Conservation (phyloP, 2,113 vertebrate species). For the Chinchilla lanigera region DNA sequence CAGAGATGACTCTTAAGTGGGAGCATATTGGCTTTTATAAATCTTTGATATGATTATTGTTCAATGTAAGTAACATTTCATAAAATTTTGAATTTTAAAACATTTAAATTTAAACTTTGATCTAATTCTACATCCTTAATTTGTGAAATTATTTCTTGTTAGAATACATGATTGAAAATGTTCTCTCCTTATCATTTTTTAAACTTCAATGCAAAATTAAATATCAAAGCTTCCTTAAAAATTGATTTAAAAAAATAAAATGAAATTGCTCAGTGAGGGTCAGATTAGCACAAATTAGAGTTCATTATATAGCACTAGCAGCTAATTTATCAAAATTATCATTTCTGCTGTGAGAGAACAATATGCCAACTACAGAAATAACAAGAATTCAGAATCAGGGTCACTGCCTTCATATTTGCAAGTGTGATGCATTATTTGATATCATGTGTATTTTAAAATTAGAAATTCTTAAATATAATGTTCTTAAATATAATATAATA, state of each 20-base stretch:
- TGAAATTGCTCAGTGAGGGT: slow-evolving; percentile 82
- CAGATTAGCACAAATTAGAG: slow-evolving; percentile 85
- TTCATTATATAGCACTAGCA: slow-evolving; percentile 83
- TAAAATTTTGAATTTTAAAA: background rate
- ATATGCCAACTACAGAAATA: slow-evolving; percentile 85
- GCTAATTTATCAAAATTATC: slow-evolving; percentile 84
- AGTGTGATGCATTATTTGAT: slow-evolving; percentile 83
- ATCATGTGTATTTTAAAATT: slow-evolving; percentile 81
- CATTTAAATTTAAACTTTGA: background rate
- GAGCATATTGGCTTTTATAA: background rate
- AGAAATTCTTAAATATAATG: slow-evolving; percentile 29
- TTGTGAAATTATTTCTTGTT: slow-evolving; percentile 43
- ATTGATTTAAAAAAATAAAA: slow-evolving; percentile 70
- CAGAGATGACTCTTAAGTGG: background rate
- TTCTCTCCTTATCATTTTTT: slow-evolving; percentile 55
- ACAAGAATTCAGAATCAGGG: slow-evolving; percentile 82
- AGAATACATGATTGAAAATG: slow-evolving; percentile 54
- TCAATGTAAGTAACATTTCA: background rate
- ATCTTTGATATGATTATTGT: background rate
- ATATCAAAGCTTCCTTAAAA: slow-evolving; percentile 70
- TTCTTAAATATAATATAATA: slow-evolving; percentile 22
- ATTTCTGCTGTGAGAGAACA: slow-evolving; percentile 81
- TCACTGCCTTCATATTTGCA: slow-evolving; percentile 82
- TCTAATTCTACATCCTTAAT: background rate
- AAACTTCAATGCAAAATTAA: slow-evolving; percentile 69